These are phyloP conservation scores for Chalcosyrphus nemorum DNA, from an alignment of 2,888 invertebrate genomes.

Conservation along the genomic window DNA sequence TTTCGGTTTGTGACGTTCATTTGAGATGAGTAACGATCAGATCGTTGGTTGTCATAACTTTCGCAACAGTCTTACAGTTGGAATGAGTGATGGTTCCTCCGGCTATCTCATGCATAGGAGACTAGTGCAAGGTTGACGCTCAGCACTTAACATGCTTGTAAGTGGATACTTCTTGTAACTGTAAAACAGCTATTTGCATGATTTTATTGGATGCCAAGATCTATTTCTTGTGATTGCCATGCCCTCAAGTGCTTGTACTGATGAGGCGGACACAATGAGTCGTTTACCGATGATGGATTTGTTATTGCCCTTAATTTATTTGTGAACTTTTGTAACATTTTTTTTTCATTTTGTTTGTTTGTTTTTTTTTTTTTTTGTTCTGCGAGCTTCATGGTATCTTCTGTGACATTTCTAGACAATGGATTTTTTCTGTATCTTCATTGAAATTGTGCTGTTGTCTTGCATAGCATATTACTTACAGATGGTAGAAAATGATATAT, in stretches of 20 bases:
- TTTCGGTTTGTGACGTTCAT: slow-evolving; percentile 36
- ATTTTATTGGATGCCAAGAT: slow-evolving; percentile 29
- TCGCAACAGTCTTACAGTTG: background rate
- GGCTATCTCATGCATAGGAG: no score
- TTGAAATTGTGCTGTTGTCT: background rate
- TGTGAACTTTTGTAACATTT: slow-evolving; percentile 29
- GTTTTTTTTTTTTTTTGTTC: background rate
- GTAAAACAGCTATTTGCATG: slow-evolving; percentile 37
- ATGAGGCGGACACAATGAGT: slow-evolving; percentile 37
- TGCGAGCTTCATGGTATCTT: slow-evolving; percentile 28
- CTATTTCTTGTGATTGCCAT: background rate
- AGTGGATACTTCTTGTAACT: slow-evolving; percentile 1
- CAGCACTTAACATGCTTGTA: slow-evolving; percentile 7
- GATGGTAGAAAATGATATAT: background rate
- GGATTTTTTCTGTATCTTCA: slow-evolving; percentile 12
- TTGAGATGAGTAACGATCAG: slow-evolving; percentile 26
- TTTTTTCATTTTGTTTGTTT: no score
- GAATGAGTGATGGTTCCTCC: background rate
- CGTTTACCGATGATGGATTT: slow-evolving; percentile 55
- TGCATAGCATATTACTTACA: background rate
- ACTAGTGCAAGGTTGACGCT: slow-evolving; percentile 14
- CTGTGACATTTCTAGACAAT: slow-evolving; percentile 8
- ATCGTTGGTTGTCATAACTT: slow-evolving; percentile 59
- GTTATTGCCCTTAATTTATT: slow-evolving; percentile 39
- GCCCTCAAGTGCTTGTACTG: slow-evolving; percentile 40